A percentile compares a stretch with the other conserved stretches of the same genome.
These are phyloP conservation scores for Drosophila ogumai DNA, from an alignment of 1,140 invertebrate genomes.

Conservation along the genomic window DNA sequence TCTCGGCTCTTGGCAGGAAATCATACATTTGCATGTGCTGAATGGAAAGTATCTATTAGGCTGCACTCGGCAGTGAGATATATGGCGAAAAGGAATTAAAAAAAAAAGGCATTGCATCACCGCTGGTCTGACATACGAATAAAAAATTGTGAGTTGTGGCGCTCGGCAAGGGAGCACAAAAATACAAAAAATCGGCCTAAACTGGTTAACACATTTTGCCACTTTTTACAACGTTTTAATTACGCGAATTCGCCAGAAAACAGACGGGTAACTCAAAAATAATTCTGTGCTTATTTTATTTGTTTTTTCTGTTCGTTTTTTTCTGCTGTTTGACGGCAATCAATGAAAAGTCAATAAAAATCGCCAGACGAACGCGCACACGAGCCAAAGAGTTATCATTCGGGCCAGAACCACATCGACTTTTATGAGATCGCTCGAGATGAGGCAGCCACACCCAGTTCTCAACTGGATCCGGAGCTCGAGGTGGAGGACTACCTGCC, in stretches of 20 bases:
- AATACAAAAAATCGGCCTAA: conserved; percentile 16
- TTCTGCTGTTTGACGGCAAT: conserved; percentile 48
- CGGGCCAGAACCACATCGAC: conserved; percentile 37
- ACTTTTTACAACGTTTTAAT: conserved; percentile 72
- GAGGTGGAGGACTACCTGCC: conserved; percentile 1
- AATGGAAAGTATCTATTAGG: conserved; percentile 64
- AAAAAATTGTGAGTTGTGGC: conserved; percentile 30
- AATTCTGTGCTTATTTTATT: conserved; percentile 51
- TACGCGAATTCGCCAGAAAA: conserved; percentile 56
- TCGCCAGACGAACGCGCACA: conserved; percentile 40
- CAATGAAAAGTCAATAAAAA: conserved; percentile 76
- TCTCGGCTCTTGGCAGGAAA: conserved; percentile 52
- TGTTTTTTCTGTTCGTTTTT: conserved; percentile 15
- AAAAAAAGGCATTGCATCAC: conserved; percentile 57
- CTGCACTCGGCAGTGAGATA: conserved; percentile 16
- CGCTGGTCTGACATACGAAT: conserved; percentile 4
- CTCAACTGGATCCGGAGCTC: conserved; percentile 2
- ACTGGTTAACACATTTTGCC: conserved; percentile 62
- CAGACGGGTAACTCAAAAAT: conserved; percentile 56
- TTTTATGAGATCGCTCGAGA: conserved; percentile 72
- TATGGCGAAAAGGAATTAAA: conserved; percentile 8
- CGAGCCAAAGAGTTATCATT: conserved; percentile 61
- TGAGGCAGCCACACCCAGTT: conserved; percentile 50
- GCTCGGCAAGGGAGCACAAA: conserved; percentile 26
- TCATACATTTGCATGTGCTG: conserved; percentile 72